These are phyloP conservation scores for Teleiodes luculella DNA, from an alignment of 2,888 invertebrate species.

Conservation along the genomic window DNA sequence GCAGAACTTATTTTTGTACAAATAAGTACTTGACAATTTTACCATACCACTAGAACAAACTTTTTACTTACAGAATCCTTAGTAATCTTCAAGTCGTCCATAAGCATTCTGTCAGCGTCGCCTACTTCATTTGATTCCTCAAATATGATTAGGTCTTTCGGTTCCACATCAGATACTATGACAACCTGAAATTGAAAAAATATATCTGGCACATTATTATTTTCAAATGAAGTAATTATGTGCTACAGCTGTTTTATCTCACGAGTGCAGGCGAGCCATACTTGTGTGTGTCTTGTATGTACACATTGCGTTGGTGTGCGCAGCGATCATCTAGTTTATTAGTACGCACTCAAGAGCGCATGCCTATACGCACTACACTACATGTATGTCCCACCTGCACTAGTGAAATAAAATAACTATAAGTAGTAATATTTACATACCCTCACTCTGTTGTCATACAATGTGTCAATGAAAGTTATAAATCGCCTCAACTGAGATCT, in stretches of 20 bases:
- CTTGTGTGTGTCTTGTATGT: no score
- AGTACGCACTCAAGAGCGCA: no score
- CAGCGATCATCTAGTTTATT: no score
- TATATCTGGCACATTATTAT: neutral
- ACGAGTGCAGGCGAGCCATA: no score
- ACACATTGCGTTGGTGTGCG: no score
- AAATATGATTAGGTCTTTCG: slow-evolving; percentile 85
- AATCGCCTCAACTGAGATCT: slow-evolving; percentile 96
- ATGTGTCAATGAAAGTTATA: slow-evolving; percentile 96
- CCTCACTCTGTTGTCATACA: slow-evolving; percentile 95
- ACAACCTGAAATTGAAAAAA: slow-evolving; percentile 81
- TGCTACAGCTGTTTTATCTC: no score
- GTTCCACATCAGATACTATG: slow-evolving; percentile 88
- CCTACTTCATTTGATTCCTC: slow-evolving; percentile 74
- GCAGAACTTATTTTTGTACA: no score
- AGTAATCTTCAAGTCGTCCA: slow-evolving; percentile 96
- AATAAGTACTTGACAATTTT: no score
- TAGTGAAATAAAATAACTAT: neutral
- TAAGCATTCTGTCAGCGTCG: slow-evolving; percentile 91
- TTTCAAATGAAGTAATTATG: no score
- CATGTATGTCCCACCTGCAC: no score
- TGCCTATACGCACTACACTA: no score
- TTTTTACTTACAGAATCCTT: slow-evolving; percentile 81
- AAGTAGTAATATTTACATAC: slow-evolving; percentile 48
- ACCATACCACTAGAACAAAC: no score